These are phyloP conservation scores for Ecliptopera silaceata DNA, from an alignment of 2,888 invertebrate species.

Conservation along the genomic window DNA sequence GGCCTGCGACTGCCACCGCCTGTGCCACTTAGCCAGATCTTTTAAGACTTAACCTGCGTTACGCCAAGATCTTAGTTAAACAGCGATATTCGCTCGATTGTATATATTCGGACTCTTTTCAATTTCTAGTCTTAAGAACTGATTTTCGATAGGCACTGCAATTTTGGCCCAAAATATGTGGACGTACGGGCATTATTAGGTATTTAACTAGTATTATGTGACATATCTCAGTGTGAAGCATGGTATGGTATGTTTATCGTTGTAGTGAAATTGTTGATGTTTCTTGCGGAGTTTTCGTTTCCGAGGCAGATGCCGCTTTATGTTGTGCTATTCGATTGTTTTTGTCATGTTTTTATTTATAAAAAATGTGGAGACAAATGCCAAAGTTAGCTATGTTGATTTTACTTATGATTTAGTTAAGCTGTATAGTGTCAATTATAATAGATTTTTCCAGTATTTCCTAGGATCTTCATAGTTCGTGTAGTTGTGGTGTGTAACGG, in stretches of 20 bases:
- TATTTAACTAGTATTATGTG: slow-evolving; percentile 60
- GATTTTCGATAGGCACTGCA: slow-evolving; percentile 67
- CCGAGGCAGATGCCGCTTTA: slow-evolving; percentile 55
- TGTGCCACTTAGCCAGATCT: slow-evolving; percentile 78
- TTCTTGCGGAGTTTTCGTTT: slow-evolving; percentile 57
- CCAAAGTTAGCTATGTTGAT: slow-evolving; percentile 83
- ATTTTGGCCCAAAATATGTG: slow-evolving; percentile 70
- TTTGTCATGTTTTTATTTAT: slow-evolving; percentile 77
- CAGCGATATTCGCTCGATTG: slow-evolving; percentile 21
- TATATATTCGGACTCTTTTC: slow-evolving; percentile 46
- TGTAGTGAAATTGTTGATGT: slow-evolving; percentile 68
- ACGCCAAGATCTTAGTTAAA: slow-evolving; percentile 42
- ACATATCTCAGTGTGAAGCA: slow-evolving; percentile 71
- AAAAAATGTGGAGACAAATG: slow-evolving; percentile 79
- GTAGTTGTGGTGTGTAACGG: slow-evolving; percentile 67
- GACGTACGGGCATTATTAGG: slow-evolving; percentile 74
- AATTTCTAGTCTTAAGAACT: slow-evolving; percentile 80
- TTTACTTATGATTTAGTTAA: slow-evolving; percentile 75
- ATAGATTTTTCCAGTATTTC: slow-evolving; percentile 75
- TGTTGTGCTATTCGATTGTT: slow-evolving; percentile 73
- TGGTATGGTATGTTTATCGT: slow-evolving; percentile 59
- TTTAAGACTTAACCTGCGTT: slow-evolving; percentile 60
- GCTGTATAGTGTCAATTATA: slow-evolving; percentile 82
- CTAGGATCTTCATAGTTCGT: slow-evolving; percentile 76
- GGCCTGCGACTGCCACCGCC: slow-evolving; percentile 86